Evolutionary conservation across 2,113 vertebrate genomes (phyloP).

Genomic region (Rhipidura dahli): DNA sequence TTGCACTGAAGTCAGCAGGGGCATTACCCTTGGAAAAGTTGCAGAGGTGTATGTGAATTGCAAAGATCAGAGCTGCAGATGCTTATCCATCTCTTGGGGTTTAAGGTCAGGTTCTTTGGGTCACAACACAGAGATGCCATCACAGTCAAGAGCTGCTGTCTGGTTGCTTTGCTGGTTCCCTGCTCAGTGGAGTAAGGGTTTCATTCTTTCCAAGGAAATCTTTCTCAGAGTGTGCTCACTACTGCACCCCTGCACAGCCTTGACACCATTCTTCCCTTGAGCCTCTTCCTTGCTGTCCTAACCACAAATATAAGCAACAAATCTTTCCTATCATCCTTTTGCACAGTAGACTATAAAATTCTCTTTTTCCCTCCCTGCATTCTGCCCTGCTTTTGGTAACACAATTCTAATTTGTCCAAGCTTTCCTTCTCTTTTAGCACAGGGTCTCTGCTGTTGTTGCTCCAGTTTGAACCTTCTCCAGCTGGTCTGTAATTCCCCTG

Average conservation of each 20-base stretch:
- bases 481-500: neutral
- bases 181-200: neutral
- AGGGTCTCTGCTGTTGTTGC: neutral
- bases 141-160: neutral
- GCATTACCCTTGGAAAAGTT: neutral
- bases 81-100: neutral
- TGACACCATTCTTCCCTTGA: neutral
- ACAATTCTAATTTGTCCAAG: neutral
- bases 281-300: neutral
- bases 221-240: neutral
- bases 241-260: neutral
- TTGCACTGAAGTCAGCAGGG: neutral
- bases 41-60: neutral
- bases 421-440: neutral
- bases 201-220: neutral
- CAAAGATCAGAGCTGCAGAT: neutral
- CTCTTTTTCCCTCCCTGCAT: neutral
- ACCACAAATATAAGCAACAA: neutral
- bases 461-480: neutral
- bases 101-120: neutral
- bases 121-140: neutral
- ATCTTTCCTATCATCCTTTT: neutral
- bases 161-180: neutral
- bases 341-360: neutral
- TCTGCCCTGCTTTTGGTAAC: neutral